Conservation (phyloP, 1,140 invertebrate species). For the Anthonomus grandis region DNA sequence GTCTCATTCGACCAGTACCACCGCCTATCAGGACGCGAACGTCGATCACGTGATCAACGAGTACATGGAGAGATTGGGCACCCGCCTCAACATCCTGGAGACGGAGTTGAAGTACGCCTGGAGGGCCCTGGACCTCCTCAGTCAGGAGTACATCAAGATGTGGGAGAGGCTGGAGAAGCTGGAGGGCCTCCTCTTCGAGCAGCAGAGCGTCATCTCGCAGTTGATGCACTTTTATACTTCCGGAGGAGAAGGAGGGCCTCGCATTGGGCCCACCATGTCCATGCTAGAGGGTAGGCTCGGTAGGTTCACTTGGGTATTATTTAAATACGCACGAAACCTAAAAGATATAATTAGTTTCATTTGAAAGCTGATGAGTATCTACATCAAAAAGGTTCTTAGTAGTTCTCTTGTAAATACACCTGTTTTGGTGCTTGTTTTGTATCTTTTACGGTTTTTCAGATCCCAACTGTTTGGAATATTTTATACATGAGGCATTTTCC, state of each 20-base stretch:
- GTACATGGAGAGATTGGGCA: constrained; percentile 85
- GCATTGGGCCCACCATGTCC: constrained; percentile 30
- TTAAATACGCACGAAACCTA: not conserved
- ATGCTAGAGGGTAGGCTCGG: constrained; percentile 29
- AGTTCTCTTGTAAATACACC: not conserved
- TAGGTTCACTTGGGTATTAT: constrained; percentile 1
- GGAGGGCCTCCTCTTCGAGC: constrained; percentile 83
- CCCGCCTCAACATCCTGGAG: constrained; percentile 79
- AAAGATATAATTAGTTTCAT: constrained; percentile 1
- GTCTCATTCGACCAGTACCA: constrained; percentile 24
- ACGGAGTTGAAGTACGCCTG: constrained; percentile 89
- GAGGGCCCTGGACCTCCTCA: constrained; percentile 84
- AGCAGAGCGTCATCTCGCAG: constrained; percentile 87
- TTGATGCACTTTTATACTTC: constrained; percentile 73
- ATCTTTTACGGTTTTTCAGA: not conserved
- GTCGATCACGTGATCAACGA: constrained; percentile 74
- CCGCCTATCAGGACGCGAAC: constrained; percentile 46
- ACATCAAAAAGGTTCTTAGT: not conserved
- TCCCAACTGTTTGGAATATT: not conserved
- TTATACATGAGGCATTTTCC: constrained; percentile 15
- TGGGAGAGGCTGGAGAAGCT: constrained; percentile 89
- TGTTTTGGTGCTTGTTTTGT: not conserved
- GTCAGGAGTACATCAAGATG: constrained; percentile 90
- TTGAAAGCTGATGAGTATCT: not conserved
- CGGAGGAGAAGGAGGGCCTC: constrained; percentile 34